Conservation (phyloP, 2,797 vertebrate species). For the Bradypodion pumilum region DNA sequence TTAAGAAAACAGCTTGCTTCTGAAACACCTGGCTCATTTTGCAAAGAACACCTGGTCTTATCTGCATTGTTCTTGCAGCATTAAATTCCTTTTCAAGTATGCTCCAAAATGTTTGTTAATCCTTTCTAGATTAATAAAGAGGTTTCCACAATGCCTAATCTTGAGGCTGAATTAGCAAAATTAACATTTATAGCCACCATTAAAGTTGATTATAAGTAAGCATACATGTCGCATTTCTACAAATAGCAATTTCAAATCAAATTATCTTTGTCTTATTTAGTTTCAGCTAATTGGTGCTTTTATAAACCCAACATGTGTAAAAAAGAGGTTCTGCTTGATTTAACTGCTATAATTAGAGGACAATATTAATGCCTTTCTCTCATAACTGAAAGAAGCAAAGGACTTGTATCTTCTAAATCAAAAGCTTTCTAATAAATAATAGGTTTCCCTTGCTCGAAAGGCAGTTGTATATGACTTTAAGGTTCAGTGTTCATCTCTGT, state of each 20-base stretch:
- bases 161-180: constrained; percentile 61
- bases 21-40: constrained; percentile 37
- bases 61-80: constrained; percentile 39
- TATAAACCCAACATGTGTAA: constrained; percentile 54
- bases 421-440: constrained; percentile 9
- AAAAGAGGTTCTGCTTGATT: constrained; percentile 65
- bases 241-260: constrained; percentile 55
- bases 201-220: constrained; percentile 62
- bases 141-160: constrained; percentile 45
- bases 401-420: constrained; percentile 15
- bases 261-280: constrained; percentile 61
- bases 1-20: constrained; percentile 9
- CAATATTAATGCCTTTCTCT: constrained; percentile 32
- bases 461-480: too few relatives aligned
- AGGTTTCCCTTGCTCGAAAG: too few relatives aligned
- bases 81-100: constrained; percentile 46
- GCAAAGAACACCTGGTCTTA: constrained; percentile 24
- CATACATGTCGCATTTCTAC: constrained; percentile 50
- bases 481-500: too few relatives aligned
- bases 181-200: constrained; percentile 61
- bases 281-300: constrained; percentile 59
- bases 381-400: constrained; percentile 28
- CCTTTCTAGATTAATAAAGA: constrained; percentile 52
- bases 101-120: constrained; percentile 49
- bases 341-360: constrained; percentile 47